Conservation (phyloP, 2,888 invertebrate genomes). For the Baccha elongata region DNA sequence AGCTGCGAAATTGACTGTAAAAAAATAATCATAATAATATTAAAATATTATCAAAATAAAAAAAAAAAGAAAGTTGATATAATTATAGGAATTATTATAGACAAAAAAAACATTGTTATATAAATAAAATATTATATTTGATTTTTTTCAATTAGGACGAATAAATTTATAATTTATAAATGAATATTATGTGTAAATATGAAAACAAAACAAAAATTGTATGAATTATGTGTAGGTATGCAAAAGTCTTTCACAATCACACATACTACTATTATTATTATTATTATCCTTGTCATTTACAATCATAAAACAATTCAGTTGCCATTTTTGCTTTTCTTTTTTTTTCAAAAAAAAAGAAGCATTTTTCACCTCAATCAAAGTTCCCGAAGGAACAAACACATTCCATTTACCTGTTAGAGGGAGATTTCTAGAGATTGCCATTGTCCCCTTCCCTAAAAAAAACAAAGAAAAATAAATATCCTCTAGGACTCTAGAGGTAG, state of each 20-base stretch:
- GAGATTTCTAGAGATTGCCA: slow-evolving; percentile 23
- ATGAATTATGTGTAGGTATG: slow-evolving; percentile 49
- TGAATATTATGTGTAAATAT: slow-evolving; percentile 65
- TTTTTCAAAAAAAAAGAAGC: slow-evolving; percentile 4
- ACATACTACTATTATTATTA: slow-evolving; percentile 40
- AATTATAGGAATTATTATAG: slow-evolving; percentile 26
- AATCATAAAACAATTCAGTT: slow-evolving; percentile 63
- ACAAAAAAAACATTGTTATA: slow-evolving; percentile 42
- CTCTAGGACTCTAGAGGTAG: background rate
- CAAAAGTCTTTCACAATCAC: slow-evolving; percentile 43
- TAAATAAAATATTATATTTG: slow-evolving; percentile 41
- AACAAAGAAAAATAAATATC: background rate
- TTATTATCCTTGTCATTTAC: slow-evolving; percentile 60
- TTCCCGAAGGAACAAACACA: slow-evolving; percentile 35
- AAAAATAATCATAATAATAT: slow-evolving; percentile 45
- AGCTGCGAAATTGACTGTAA: slow-evolving; percentile 70
- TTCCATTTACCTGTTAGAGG: slow-evolving; percentile 55
- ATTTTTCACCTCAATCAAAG: slow-evolving; percentile 36
- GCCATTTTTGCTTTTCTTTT: slow-evolving; percentile 71
- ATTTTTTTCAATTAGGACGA: slow-evolving; percentile 67
- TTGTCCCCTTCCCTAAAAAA: background rate
- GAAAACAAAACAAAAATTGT: slow-evolving; percentile 17
- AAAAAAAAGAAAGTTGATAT: slow-evolving; percentile 22
- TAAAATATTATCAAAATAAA: slow-evolving; percentile 18
- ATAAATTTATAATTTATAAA: slow-evolving; percentile 60